Evolutionary conservation across 2,888 invertebrate species (phyloP).

Genomic region (Amorpha juglandis): DNA sequence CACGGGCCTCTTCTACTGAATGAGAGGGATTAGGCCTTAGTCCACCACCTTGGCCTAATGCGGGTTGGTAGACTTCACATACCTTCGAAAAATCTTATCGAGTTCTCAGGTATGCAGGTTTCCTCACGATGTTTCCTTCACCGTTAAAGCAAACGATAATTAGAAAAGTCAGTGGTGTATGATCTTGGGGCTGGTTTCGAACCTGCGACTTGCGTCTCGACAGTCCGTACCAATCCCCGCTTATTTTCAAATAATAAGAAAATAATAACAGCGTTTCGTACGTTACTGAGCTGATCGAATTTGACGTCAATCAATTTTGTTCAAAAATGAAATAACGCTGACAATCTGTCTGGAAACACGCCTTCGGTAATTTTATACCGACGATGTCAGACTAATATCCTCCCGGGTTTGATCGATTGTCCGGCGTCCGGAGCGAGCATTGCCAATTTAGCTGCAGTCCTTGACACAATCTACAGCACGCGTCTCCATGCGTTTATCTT

Average conservation of each 20-base stretch:
- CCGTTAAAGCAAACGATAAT: no score
- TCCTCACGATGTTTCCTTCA: no score
- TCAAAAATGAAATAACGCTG: constrained; percentile 15
- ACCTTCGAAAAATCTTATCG: no score
- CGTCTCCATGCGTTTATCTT: constrained; percentile 46
- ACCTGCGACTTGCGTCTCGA: no score
- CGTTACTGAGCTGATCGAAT: constrained; percentile 15
- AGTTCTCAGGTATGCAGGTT: no score
- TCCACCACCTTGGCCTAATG: no score
- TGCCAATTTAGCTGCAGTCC: constrained; percentile 42
- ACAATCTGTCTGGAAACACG: constrained; percentile 14
- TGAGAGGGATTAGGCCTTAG: no score
- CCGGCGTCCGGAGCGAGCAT: constrained; percentile 42
- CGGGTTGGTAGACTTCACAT: no score
- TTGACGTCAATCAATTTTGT: constrained; percentile 13
- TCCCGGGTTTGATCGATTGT: constrained; percentile 68
- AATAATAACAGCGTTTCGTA: constrained; percentile 8
- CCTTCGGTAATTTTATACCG: constrained; percentile 33
- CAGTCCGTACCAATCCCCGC: no score
- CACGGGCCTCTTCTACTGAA: no score
- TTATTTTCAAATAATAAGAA: constrained; percentile 19
- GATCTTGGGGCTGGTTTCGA: no score
- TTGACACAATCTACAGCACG: constrained; percentile 31
- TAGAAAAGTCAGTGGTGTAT: no score
- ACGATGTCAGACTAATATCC: constrained; percentile 58